Conservation (phyloP, 2,888 invertebrate species). For the Sturmia bella region DNA sequence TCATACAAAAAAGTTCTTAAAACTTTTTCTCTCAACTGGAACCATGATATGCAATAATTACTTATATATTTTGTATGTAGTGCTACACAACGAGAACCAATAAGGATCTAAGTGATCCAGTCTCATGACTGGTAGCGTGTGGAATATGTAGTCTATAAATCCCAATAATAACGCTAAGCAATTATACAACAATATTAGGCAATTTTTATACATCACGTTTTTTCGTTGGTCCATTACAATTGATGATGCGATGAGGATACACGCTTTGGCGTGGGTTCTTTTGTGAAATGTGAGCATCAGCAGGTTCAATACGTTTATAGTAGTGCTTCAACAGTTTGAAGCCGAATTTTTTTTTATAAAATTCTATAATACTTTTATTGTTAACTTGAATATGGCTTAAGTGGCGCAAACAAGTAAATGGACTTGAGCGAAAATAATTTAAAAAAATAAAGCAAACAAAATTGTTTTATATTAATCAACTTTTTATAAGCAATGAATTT, state of each 20-base stretch:
- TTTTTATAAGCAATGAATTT: too few relatives aligned
- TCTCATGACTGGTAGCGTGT: too few relatives aligned
- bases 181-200: conserved; percentile 70
- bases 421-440: too few relatives aligned
- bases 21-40: too few relatives aligned
- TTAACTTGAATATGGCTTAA: conserved; percentile 97
- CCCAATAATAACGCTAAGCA: conserved; percentile 43
- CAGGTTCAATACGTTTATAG: conserved; percentile 99
- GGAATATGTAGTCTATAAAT: conserved; percentile 10
- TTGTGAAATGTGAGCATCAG: conserved; percentile 98
- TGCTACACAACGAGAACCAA: too few relatives aligned
- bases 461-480: too few relatives aligned
- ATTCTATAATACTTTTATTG: conserved; percentile 98
- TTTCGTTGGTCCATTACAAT: conserved; percentile 75
- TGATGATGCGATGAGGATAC: conserved; percentile 64
- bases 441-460: too few relatives aligned
- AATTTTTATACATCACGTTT: conserved; percentile 77
- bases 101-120: too few relatives aligned
- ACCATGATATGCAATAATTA: too few relatives aligned
- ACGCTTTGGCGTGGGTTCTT: conserved; percentile 88
- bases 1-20: too few relatives aligned
- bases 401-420: background rate
- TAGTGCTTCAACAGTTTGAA: conserved; percentile 99
- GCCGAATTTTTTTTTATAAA: conserved; percentile 99
- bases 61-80: too few relatives aligned